These are phyloP conservation scores for Denticeps clupeoides DNA, from an alignment of 2,797 vertebrate genomes.

Conservation along the genomic window DNA sequence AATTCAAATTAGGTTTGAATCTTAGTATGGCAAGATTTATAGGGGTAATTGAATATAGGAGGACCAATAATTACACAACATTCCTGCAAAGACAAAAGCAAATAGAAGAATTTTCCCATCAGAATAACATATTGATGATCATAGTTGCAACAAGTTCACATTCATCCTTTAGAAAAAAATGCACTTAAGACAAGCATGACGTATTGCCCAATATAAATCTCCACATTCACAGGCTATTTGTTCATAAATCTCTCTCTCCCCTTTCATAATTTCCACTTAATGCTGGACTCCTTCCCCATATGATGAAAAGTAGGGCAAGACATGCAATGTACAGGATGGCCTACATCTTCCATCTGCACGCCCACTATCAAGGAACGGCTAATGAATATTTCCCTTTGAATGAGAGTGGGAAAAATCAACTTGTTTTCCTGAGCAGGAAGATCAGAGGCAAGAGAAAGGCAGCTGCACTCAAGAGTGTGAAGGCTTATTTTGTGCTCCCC, in stretches of 20 bases:
- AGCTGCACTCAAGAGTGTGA: not conserved
- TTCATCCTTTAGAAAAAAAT: no score
- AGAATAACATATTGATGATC: no score
- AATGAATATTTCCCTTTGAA: slow-evolving; percentile 65
- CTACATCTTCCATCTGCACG: slow-evolving; percentile 15
- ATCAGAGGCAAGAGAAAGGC: slow-evolving; percentile 34
- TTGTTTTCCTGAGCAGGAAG: slow-evolving; percentile 32
- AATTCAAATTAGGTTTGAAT: no score
- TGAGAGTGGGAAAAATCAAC: slow-evolving; percentile 42
- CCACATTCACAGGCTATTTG: not conserved
- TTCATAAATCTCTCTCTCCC: slow-evolving; percentile 1
- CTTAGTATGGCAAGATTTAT: no score
- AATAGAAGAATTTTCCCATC: no score
- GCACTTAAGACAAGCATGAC: no score
- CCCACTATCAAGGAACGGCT: slow-evolving; percentile 29
- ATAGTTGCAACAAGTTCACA: no score
- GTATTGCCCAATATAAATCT: no score
- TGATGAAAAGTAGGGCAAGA: not conserved
- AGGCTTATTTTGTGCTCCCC: not conserved
- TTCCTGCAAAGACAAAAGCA: no score
- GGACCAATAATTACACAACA: no score
- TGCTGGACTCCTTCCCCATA: not conserved
- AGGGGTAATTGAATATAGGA: no score
- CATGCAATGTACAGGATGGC: slow-evolving; percentile 4
- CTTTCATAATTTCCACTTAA: not conserved